A percentile compares a stretch with the other conserved stretches of the same genome.
These are phyloP conservation scores for Bolinopsis microptera DNA, from an alignment of 37 sponge, comb jelly and placozoan species.

Conservation along the genomic window DNA sequence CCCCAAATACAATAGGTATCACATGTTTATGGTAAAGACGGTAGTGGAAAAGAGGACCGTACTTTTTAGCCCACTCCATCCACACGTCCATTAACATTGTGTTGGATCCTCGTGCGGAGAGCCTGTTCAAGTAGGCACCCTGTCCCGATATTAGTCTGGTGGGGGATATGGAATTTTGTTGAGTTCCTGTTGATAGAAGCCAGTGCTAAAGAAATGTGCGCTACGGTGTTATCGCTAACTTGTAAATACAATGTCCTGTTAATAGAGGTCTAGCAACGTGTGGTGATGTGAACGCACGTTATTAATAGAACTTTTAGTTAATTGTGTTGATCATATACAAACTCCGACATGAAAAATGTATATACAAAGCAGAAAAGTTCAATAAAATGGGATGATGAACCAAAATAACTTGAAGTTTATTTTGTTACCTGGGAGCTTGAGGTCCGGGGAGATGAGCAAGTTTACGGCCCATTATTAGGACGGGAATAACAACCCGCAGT, in stretches of 20 bases:
- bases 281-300: too few species aligned
- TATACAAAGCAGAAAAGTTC: too few species aligned
- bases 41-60: conserved; percentile 49
- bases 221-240: too few species aligned
- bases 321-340: too few species aligned
- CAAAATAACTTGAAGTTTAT: too few species aligned
- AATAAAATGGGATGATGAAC: too few species aligned
- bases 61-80: conserved; percentile 33
- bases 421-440: neutral
- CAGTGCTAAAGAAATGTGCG: too few species aligned
- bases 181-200: neutral
- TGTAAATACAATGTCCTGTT: too few species aligned
- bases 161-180: neutral
- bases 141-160: conserved; percentile 1
- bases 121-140: neutral
- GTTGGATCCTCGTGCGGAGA: neutral
- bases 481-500: neutral
- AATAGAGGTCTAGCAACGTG: too few species aligned
- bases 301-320: too few species aligned
- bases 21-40: conserved; percentile 43
- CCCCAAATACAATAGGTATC: conserved; percentile 24
- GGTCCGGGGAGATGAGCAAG: conserved; percentile 50
- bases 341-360: too few species aligned
- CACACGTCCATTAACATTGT: conserved; percentile 35
- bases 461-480: neutral